These are phyloP conservation scores for Sebastes goodei DNA, from an alignment of 2,797 vertebrate genomes.

Conservation along the genomic window DNA sequence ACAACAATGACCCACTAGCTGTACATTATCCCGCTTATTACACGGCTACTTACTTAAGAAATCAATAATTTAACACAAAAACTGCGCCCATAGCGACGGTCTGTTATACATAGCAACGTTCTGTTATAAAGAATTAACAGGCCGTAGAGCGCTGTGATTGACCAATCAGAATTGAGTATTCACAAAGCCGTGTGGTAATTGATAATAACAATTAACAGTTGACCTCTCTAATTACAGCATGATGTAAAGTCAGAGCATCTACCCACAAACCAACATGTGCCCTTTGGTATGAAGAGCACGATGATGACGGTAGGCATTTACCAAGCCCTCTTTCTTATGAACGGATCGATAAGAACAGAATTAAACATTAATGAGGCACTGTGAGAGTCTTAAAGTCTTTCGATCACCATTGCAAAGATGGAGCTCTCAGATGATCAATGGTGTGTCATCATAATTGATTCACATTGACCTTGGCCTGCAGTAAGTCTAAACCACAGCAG, in stretches of 20 bases:
- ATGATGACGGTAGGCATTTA: constrained; percentile 41
- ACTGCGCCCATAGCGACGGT: too few relatives aligned
- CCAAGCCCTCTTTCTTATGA: constrained; percentile 50
- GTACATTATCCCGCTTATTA: too few relatives aligned
- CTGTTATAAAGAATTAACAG: too few relatives aligned
- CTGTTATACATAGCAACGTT: too few relatives aligned
- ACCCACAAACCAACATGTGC: constrained; percentile 14
- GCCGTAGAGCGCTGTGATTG: too few relatives aligned
- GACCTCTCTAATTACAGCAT: not conserved
- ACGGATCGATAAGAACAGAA: constrained; percentile 51
- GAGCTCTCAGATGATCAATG: constrained; percentile 65
- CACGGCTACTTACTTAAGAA: too few relatives aligned
- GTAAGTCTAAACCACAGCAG: constrained; percentile 12
- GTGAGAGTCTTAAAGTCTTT: constrained; percentile 67
- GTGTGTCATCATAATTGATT: constrained; percentile 67
- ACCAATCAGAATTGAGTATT: too few relatives aligned
- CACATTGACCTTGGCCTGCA: constrained; percentile 62
- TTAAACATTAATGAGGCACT: constrained; percentile 73
- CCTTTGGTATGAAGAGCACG: constrained; percentile 18
- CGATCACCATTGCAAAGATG: constrained; percentile 52
- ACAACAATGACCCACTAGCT: too few relatives aligned
- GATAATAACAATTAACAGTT: not conserved
- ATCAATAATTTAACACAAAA: too few relatives aligned
- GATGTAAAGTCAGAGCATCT: not conserved
- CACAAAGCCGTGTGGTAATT: too few relatives aligned